Evolutionary conservation across 2,797 vertebrate genomes (phyloP), one percentile per base, ranked within the genome.

Genomic region (Enteromius anoplus): DNA sequence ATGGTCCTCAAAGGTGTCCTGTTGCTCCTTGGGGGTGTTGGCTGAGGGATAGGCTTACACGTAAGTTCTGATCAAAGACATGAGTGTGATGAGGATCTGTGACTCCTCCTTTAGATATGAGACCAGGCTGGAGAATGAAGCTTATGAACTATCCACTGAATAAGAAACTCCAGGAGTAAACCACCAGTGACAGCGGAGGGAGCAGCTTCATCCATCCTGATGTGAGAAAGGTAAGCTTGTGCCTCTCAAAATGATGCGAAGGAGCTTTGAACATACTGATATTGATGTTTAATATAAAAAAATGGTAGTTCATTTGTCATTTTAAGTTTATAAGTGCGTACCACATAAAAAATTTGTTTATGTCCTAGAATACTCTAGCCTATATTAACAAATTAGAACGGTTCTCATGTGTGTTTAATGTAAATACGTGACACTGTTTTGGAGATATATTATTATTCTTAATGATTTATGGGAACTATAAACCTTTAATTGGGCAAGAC

Each of bases 51-150:
- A 89, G 89, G 81, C 89, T 95, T 94, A 92, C 93, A 80, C 80
- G 64, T 87, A 84, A 90, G 85, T 81, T 84, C 87, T 84, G 85
- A 88, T 88, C 86, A 86, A 84, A 86, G 53, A 86, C 81, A 84
- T 80, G 88, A 83, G 81, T 77, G 37, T 70, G 82, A 55, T 78
- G 81, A 68, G 77, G 65, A 66, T 77, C 53, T 84, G 42, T 85
- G 90, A 92, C 92, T 91, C 92, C 91, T 90, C 91, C 91, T 89
- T 92, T 88, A 84, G 88, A 87, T 70, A 72, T 42, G 73, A 87
- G 84, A 85, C 87, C 85, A 87, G 85, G 75, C 79, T 86, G 84
- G 72, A 88, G 78, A 76, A 64, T 73, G 37, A 60, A 78, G 51
- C 68, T 86, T 91, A 88, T 82, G 68, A 81, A 73, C 77, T 81